phyloP scores from a whole-genome alignment of 1,140 invertebrate species.

The Ips nitidus region DNA sequence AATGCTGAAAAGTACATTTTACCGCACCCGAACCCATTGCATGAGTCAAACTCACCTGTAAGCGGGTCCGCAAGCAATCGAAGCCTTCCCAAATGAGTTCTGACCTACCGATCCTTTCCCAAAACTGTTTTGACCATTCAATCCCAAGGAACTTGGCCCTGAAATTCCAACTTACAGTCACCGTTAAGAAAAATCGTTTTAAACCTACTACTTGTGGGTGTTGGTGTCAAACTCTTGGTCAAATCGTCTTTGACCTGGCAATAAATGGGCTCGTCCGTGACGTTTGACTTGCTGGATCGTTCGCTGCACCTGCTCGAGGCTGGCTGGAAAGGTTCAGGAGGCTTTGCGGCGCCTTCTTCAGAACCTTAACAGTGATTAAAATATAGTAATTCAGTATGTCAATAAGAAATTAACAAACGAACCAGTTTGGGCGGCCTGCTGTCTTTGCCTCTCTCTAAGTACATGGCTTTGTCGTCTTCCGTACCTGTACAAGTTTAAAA shows the following conservation, averaged over 20 bases:
- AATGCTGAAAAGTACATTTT: too few species aligned
- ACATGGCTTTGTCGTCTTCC: constrained; percentile 78
- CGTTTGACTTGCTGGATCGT: constrained; percentile 43
- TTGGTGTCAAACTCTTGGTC: constrained; percentile 42
- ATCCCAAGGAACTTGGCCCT: constrained; percentile 42
- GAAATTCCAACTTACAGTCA: constrained; percentile 4
- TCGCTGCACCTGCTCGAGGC: constrained; percentile 46
- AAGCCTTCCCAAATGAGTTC: constrained; percentile 44
- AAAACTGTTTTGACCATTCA: constrained; percentile 42
- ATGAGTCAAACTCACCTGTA: constrained; percentile 39
- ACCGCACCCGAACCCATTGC: too few species aligned
- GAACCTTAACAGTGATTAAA: neutral
- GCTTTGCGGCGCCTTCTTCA: constrained; percentile 8
- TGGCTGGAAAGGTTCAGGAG: constrained; percentile 30
- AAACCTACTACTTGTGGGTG: constrained; percentile 27
- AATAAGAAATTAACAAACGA: too few species aligned
- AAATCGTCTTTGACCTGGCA: constrained; percentile 48
- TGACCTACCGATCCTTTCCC: constrained; percentile 43
- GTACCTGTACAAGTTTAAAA: constrained; percentile 66
- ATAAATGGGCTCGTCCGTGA: constrained; percentile 47
- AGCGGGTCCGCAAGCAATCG: constrained; percentile 42
- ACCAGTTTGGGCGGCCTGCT: constrained; percentile 37
- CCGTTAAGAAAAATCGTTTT: neutral
- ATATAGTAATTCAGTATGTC: too few species aligned
- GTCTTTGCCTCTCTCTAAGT: constrained; percentile 62